Evolutionary conservation across 2,797 vertebrate species (phyloP).

Genomic region (Semotilus atromaculatus): DNA sequence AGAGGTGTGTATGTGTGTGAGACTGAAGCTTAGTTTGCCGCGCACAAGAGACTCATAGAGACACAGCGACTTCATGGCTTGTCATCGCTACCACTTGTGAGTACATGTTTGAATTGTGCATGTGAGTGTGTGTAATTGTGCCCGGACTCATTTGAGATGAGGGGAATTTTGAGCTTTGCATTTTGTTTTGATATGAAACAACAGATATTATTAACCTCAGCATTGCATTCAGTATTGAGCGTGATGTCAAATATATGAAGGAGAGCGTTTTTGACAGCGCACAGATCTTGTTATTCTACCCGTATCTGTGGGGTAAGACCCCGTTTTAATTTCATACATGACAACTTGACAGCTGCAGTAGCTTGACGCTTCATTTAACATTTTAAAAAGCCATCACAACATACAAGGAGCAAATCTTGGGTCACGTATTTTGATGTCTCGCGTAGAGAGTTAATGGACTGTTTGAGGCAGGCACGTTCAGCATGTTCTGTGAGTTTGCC

Average conservation of each 20-base stretch:
- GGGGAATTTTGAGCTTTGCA: conserved; percentile 15
- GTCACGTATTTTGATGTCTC: conserved; percentile 7
- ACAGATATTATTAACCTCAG: conserved; percentile 23
- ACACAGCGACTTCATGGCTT: conserved; percentile 81
- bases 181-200: conserved; percentile 17
- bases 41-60: conserved; percentile 67
- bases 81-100: conserved; percentile 89
- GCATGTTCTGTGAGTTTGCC: conserved; percentile 38
- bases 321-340: conserved; percentile 10
- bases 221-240: background rate
- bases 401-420: background rate
- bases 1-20: conserved; percentile 42
- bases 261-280: background rate
- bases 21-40: conserved; percentile 64
- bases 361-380: conserved; percentile 3
- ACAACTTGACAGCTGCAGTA: conserved; percentile 13
- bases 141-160: conserved; percentile 12
- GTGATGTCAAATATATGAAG: background rate
- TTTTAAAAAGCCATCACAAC: background rate
- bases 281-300: conserved; percentile 11
- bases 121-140: conserved; percentile 32
- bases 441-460: conserved; percentile 8
- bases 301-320: background rate
- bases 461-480: conserved; percentile 12
- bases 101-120: conserved; percentile 74